phyloP scores from a whole-genome alignment of 2,888 invertebrate genomes.

The Melieria omissa region DNA sequence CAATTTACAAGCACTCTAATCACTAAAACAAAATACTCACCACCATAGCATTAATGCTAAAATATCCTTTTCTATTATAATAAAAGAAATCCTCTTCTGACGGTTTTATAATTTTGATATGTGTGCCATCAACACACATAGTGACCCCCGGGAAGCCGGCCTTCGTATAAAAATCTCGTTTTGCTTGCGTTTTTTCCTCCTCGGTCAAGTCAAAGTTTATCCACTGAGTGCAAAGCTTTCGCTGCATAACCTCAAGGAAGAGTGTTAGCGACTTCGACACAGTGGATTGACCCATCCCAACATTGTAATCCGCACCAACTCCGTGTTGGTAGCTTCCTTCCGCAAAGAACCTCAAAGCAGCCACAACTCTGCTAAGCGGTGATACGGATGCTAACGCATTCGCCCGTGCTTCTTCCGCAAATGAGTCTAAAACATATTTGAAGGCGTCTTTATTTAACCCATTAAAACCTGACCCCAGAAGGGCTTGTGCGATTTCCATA shows the following conservation, averaged over 20 bases:
- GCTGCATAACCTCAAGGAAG: constrained; percentile 13
- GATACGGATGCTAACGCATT: constrained; percentile 2
- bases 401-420: not conserved
- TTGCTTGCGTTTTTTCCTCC: constrained; percentile 28
- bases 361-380: constrained; percentile 7
- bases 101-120: constrained; percentile 35
- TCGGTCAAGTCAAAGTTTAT: constrained; percentile 21
- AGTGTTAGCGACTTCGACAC: constrained; percentile 18
- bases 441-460: constrained; percentile 21
- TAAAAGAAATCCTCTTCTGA: constrained; percentile 30
- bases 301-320: constrained; percentile 27
- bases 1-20: not conserved
- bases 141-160: constrained; percentile 34
- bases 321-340: constrained; percentile 36
- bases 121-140: constrained; percentile 39
- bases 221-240: constrained; percentile 26
- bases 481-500: too few relatives aligned
- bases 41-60: constrained; percentile 14
- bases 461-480: too few relatives aligned
- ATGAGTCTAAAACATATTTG: constrained; percentile 14
- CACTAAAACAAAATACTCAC: constrained; percentile 8
- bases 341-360: constrained; percentile 21
- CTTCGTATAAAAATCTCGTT: constrained; percentile 29
- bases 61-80: constrained; percentile 31
- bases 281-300: constrained; percentile 37